Conservation (phyloP, 1,140 invertebrate genomes). For the Bombyx mori region ASM3026992v2 NC_085128.1:4493001-4493500, state of each 20-base stretch:
- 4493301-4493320: constrained; percentile 59
- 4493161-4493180: constrained; percentile 91
- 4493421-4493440: no score
- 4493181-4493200: constrained; percentile 92
- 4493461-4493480: no score
- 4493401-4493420: background rate
- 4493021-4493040: no score
- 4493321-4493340: background rate
- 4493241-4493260: constrained; percentile 63
- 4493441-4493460: no score
- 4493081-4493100: no score
- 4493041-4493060: no score
- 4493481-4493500: no score
- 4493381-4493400: background rate
- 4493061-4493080: no score
- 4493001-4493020: no score
- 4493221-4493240: constrained; percentile 81
- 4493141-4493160: background rate
- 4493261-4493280: constrained; percentile 87
- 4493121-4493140: no score
- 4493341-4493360: no score
- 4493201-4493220: constrained; percentile 95
- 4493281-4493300: constrained; percentile 91
- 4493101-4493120: no score
- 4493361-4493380: background rate